Percentiles rank a stretch among this genome's conserved stretches.
Conservation (phyloP, 2,888 invertebrate species). For the Chelonus formosanus region DNA sequence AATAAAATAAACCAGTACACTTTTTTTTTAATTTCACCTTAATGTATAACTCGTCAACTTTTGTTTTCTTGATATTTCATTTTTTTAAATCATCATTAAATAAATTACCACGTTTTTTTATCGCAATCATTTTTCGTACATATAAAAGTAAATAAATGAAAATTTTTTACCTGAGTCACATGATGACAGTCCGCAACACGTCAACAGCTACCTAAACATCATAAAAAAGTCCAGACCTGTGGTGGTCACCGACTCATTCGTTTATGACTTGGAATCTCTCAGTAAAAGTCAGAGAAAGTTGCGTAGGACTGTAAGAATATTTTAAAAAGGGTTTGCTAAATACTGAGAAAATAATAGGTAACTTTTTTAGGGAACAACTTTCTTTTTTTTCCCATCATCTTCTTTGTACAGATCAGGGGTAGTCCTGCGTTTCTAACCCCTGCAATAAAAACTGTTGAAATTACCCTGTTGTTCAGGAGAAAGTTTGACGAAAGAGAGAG, state of each 20-base stretch:
- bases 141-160: conserved; percentile 24
- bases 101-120: conserved; percentile 1
- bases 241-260: conserved; percentile 43
- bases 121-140: conserved; percentile 18
- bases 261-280: conserved; percentile 49
- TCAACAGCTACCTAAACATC: conserved; percentile 55
- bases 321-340: conserved; percentile 54
- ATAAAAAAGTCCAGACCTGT: conserved; percentile 52
- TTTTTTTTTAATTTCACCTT: conserved; percentile 26
- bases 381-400: conserved; percentile 36
- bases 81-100: conserved; percentile 4
- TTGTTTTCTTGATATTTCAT: conserved; percentile 1
- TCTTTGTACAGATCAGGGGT: conserved; percentile 31
- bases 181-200: conserved; percentile 34
- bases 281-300: conserved; percentile 24
- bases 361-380: conserved; percentile 42
- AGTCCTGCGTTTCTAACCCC: conserved; percentile 51
- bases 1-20: conserved; percentile 19
- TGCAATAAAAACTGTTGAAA: conserved; percentile 55
- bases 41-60: conserved; percentile 12
- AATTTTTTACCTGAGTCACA: conserved; percentile 39
- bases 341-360: conserved; percentile 37
- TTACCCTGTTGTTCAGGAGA: conserved; percentile 50
- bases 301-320: conserved; percentile 13
- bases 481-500: conserved; percentile 47